Percentiles rank a stretch among this genome's conserved stretches.
These are phyloP conservation scores for Smithornis capensis DNA, from an alignment of 2,113 vertebrate genomes.

Conservation along the genomic window DNA sequence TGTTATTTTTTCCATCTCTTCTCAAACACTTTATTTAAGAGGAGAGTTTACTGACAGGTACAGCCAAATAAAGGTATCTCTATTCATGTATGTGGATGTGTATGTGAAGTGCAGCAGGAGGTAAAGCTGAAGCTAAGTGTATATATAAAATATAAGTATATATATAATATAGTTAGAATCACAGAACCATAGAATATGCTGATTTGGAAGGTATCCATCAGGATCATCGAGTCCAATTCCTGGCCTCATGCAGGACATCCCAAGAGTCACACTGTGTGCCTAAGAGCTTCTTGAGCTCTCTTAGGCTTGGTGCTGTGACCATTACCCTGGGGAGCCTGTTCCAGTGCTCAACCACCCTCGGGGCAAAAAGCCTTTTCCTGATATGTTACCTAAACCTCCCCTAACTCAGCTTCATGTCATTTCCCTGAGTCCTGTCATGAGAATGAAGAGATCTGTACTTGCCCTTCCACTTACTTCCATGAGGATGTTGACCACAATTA, in stretches of 20 bases:
- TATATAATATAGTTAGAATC: not conserved
- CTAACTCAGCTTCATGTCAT: not conserved
- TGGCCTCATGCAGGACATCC: not conserved
- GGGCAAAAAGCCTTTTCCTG: not conserved
- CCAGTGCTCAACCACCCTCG: not conserved
- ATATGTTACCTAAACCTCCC: not conserved
- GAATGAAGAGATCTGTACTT: not conserved
- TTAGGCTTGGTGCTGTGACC: not conserved
- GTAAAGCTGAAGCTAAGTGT: not conserved
- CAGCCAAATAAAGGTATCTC: not conserved
- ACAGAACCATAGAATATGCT: not conserved
- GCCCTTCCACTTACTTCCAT: not conserved
- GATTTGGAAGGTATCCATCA: not conserved
- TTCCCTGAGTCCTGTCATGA: not conserved
- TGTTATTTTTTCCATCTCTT: not conserved
- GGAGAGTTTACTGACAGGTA: not conserved
- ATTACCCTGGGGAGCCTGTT: not conserved
- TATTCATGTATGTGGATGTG: not conserved
- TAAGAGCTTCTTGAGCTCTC: not conserved
- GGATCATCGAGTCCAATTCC: not conserved
- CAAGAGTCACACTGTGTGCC: not conserved
- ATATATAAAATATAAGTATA: no score
- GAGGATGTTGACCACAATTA: not conserved
- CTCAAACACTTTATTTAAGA: not conserved
- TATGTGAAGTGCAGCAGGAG: not conserved